Conservation (phyloP, 2,888 invertebrate species). For the Hyposoter didymator region DNA sequence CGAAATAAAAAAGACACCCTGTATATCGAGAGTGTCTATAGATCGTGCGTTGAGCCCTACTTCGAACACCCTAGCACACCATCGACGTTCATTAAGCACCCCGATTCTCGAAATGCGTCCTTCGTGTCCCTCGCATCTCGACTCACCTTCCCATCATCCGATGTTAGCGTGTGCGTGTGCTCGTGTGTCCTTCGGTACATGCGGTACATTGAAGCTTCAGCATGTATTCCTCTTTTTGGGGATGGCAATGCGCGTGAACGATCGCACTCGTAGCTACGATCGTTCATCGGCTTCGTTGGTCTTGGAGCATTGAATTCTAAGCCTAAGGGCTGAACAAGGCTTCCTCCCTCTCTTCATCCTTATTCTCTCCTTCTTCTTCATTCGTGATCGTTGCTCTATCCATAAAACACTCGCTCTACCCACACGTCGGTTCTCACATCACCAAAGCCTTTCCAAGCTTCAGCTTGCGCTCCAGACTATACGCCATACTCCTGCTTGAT, state of each 20-base stretch:
- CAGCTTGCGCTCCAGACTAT: background rate
- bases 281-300: conserved; percentile 16
- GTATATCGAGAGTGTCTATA: conserved; percentile 41
- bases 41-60: conserved; percentile 52
- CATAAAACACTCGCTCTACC: conserved; percentile 59
- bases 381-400: conserved; percentile 42
- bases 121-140: conserved; percentile 29
- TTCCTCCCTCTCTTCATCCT: conserved; percentile 3
- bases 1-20: background rate
- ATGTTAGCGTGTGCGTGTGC: background rate
- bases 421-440: conserved; percentile 47
- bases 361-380: background rate
- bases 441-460: conserved; percentile 10
- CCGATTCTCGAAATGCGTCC: conserved; percentile 56
- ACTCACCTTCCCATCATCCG: conserved; percentile 47
- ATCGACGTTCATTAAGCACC: conserved; percentile 71
- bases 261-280: conserved; percentile 23
- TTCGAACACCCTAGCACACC: conserved; percentile 60
- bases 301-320: conserved; percentile 39
- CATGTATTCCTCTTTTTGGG: conserved; percentile 23
- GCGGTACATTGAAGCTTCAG: conserved; percentile 3
- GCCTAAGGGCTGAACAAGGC: conserved; percentile 13
- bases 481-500: conserved; percentile 55
- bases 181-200: background rate
- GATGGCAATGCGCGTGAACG: conserved; percentile 31